Conservation (phyloP, 35 echinoderm and acorn worm species). For the Apostichopus californicus region DNA sequence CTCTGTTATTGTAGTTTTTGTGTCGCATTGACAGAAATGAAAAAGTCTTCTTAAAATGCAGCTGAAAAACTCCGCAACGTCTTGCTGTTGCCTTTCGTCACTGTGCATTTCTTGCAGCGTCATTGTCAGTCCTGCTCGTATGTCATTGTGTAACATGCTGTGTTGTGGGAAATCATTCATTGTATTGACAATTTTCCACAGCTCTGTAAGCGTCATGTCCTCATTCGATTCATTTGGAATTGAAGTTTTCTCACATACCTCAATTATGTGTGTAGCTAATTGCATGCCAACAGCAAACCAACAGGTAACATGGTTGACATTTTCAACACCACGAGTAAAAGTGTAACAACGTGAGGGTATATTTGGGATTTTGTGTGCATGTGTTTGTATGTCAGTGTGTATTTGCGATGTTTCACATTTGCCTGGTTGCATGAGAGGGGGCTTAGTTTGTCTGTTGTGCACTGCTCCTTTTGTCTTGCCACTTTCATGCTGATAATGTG, state of each 20-base stretch:
- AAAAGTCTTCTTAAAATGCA: not conserved
- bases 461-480: not conserved
- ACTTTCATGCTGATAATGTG: not conserved
- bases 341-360: not conserved
- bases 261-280: not conserved
- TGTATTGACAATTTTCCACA: not conserved
- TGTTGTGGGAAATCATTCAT: not conserved
- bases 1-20: not conserved
- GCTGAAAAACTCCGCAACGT: conserved; percentile 25
- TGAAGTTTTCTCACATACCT: not conserved
- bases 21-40: not conserved
- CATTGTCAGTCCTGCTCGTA: not conserved
- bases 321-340: not conserved
- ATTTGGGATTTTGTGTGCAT: not conserved
- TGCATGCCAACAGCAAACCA: conserved; percentile 22
- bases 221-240: not conserved
- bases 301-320: conserved; percentile 24
- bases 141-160: not conserved
- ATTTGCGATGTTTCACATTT: not conserved
- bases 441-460: not conserved
- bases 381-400: not conserved
- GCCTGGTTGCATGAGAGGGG: not conserved
- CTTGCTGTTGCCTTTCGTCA: not conserved
- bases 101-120: not conserved
- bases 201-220: not conserved